phyloP scores from a whole-genome alignment of 1,140 invertebrate species.

The Eurosta solidaginis region DNA sequence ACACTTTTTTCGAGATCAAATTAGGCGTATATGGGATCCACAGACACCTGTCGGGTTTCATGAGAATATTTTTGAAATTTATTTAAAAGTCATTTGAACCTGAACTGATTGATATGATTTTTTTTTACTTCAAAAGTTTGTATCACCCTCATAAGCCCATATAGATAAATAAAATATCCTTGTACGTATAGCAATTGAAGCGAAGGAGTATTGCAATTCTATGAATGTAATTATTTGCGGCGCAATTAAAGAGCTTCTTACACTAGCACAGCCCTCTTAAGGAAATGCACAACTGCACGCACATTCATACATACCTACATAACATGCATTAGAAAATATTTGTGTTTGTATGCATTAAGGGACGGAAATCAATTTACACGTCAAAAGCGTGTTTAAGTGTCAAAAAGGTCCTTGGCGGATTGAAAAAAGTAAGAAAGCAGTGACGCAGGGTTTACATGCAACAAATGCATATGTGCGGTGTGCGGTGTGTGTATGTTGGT shows the following conservation, averaged over 20 bases:
- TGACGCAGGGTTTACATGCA: background rate
- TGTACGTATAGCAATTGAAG: too few species aligned
- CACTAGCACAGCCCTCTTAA: too few species aligned
- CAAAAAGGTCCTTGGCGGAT: background rate
- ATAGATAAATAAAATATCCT: too few species aligned
- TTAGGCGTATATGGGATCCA: too few species aligned
- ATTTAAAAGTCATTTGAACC: too few species aligned
- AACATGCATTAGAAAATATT: background rate
- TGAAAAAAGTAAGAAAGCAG: background rate
- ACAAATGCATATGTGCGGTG: background rate
- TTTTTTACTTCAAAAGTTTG: too few species aligned
- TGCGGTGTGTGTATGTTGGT: background rate
- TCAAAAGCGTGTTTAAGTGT: constrained; percentile 23
- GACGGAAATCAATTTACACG: constrained; percentile 23
- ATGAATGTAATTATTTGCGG: background rate
- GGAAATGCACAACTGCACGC: background rate
- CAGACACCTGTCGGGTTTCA: too few species aligned
- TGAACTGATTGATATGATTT: too few species aligned
- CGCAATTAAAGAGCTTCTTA: background rate
- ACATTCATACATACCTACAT: background rate
- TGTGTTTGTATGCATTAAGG: background rate
- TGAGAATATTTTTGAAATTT: too few species aligned
- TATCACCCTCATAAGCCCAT: too few species aligned
- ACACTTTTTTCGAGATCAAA: too few species aligned
- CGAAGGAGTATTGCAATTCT: background rate